Base-by-base conservation (phyloP, 2,113 vertebrate genomes). In the Semnopithecus entellus region DNA sequence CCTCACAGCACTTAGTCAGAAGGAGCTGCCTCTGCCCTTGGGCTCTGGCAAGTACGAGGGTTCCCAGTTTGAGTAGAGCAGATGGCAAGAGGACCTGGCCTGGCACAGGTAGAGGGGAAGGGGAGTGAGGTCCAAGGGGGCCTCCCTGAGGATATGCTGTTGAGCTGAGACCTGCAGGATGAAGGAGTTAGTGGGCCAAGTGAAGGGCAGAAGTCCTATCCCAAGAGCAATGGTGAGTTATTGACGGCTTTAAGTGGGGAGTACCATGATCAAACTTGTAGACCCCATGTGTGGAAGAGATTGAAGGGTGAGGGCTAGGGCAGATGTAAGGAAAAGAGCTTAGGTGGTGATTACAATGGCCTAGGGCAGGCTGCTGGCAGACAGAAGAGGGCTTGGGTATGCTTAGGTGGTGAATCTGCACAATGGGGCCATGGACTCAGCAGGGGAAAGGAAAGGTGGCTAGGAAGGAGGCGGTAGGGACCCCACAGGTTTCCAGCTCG, bases 361-460 rank as follows among this genome's bases (percentile, higher is more conserved):
- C 27, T 14, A 8, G 16, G 30, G 32, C 27, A 43, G 61, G 73
- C 2, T 2, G 40, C 80, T 10, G 10, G 68, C 25, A 48, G 57
- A 7, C 16, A 50, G 64, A 38, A 83, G 76, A 52, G 68, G 48
- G 9, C 2, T 5, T 8, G 25, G 45, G 48, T 23, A 35, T 0
- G 0, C 61, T 16, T 43, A 61, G 52, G 86, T 68, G 50, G 27
- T 22, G 59, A 91, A 40, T 30, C 75, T 20, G 2, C 3, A 12
- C 27, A 70, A 27, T n/a, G 18, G 50, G 11, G 40, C 0, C 38
- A 40, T 2, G 27, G 83, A 48, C 8, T 0, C 1, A 38, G 32
- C 25, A 8, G 0, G 3, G 9, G 6, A 32, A 20, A n/a, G 52
- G 20, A 0, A 35, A 35, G 16, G 13, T 2, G 9, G 48, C 1